Evolutionary conservation across 2,888 invertebrate genomes (phyloP), one percentile per base, ranked within the genome.

Genomic region (Lepidocyrtoides sp.): DNA sequence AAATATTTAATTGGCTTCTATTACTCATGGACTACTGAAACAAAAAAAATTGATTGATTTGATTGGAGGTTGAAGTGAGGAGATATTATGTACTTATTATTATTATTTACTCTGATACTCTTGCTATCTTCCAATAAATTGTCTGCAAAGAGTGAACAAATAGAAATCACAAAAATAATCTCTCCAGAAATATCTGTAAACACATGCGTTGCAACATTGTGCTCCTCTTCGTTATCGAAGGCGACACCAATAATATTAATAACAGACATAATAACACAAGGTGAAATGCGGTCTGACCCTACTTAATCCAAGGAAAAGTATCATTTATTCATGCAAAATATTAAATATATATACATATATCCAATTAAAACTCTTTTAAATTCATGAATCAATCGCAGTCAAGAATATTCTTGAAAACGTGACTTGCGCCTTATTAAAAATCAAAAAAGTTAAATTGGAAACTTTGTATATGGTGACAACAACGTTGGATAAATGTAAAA

Each of bases 401-500:
- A n/a, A 66, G 3, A 4, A n/a, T 57, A 20, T 2, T n/a, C n/a
- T n/a, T n/a, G n/a, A n/a, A n/a, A n/a, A n/a, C n/a, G n/a, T n/a
- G n/a, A n/a, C n/a, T n/a, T n/a, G n/a, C n/a, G n/a, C n/a, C n/a
- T n/a, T 26, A 26, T 41, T 36, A 17, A 36, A 69, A 7, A 20
- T 10, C 57, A 17, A 17, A 51, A 1, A 17, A 2, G 54, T 10
- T 5, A 1, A 54, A 4, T 17, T 54, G 2, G 17, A n/a, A 20
- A 54, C 12, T 60, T 26, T 26, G 41, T 36, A 69, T 17, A 69
- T 69, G 17, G n/a, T 69, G 69, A 69, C 69, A 69, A 69, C 69
- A 69, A 17, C 36, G 20, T 60, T 23, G 20, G 14, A 17, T 4
- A 66, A 66, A 66, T n/a, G n/a, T 14, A 66, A 32, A 32, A 14